These are phyloP conservation scores for Rhopalosiphum padi DNA, from an alignment of 1,140 invertebrate species.

Conservation along the genomic window DNA sequence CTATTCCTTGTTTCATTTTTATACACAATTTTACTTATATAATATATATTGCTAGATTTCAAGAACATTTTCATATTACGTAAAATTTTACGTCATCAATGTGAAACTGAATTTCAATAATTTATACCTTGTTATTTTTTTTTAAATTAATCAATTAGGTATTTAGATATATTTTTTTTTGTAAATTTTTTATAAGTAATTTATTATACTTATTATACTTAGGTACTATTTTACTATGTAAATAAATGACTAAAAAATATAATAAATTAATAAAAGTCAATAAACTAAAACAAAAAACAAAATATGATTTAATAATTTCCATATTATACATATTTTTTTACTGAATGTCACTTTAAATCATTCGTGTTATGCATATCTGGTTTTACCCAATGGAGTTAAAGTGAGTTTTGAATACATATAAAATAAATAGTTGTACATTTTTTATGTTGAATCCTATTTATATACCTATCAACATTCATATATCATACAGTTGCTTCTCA, in stretches of 20 bases:
- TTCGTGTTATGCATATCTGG: neutral
- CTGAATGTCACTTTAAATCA: neutral
- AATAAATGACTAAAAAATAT: constrained; percentile 14
- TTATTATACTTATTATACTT: constrained; percentile 21
- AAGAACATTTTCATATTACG: neutral
- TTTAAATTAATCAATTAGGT: neutral
- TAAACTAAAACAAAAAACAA: neutral
- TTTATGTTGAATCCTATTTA: neutral
- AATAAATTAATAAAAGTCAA: constrained; percentile 18
- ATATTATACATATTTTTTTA: neutral
- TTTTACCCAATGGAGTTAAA: constrained; percentile 36
- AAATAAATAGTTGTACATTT: constrained; percentile 18
- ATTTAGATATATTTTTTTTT: constrained; percentile 25
- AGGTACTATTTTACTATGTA: constrained; percentile 29
- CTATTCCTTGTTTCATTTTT: constrained; percentile 13
- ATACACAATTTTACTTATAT: neutral
- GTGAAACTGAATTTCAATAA: neutral
- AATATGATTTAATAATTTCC: neutral
- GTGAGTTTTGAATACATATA: constrained; percentile 6
- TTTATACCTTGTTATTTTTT: neutral
- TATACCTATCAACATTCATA: neutral
- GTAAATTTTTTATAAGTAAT: constrained; percentile 50
- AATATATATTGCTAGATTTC: neutral
- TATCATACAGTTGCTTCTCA: constrained; percentile 13
- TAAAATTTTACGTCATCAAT: no score